Evolutionary conservation across 2,888 invertebrate genomes (phyloP).

Genomic region (Chrysomela aeneicollis): DNA sequence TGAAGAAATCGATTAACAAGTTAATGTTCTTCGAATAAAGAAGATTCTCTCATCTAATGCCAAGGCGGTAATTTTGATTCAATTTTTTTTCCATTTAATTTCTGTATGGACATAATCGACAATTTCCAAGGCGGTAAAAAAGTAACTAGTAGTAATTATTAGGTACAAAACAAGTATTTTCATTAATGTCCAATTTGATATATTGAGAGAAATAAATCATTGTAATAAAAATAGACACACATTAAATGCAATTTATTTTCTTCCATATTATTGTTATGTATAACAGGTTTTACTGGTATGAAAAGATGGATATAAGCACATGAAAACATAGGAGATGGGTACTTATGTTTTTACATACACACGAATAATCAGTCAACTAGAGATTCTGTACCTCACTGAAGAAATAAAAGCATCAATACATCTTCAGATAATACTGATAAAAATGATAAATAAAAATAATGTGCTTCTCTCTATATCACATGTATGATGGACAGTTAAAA

Average conservation of each 20-base stretch:
- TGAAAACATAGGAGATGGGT: slow-evolving; percentile 49
- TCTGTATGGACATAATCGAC: too few species aligned
- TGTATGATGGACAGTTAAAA: slow-evolving; percentile 44
- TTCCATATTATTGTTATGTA: slow-evolving; percentile 48
- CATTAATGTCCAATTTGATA: too few species aligned
- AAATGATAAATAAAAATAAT: slow-evolving; percentile 47
- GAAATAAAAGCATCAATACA: slow-evolving; percentile 45
- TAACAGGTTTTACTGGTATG: slow-evolving; percentile 53
- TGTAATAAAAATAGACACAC: too few species aligned
- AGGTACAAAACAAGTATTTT: too few species aligned
- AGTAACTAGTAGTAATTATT: too few species aligned
- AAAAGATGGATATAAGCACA: slow-evolving; percentile 54
- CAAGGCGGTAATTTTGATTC: too few species aligned
- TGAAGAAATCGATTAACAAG: too few species aligned
- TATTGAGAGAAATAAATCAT: too few species aligned
- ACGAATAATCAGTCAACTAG: slow-evolving; percentile 50
- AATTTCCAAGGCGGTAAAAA: too few species aligned
- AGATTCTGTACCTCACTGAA: slow-evolving; percentile 51
- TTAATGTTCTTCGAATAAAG: too few species aligned
- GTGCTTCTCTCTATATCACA: slow-evolving; percentile 51
- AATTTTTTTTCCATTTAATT: too few species aligned
- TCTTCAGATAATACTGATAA: slow-evolving; percentile 55
- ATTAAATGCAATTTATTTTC: slow-evolving; percentile 57
- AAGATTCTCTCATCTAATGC: too few species aligned
- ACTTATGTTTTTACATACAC: slow-evolving; percentile 43